Evolutionary conservation across 1,140 invertebrate species (phyloP), one percentile per base, ranked within the genome.

Genomic region (Magallana gigas): DNA sequence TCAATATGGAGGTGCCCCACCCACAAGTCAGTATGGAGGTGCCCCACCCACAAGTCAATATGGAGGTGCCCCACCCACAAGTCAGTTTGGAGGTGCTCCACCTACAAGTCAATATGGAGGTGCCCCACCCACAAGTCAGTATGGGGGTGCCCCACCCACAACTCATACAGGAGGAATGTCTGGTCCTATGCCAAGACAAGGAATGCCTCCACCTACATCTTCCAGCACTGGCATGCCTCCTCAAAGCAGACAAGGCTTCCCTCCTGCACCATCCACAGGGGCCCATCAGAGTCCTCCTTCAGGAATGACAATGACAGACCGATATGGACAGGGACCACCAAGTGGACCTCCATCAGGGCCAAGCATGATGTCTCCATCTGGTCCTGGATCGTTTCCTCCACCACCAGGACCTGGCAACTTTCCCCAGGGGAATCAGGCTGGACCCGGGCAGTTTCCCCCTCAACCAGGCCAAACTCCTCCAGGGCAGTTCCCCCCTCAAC

Each of bases 401-500:
- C 91, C 91, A 57, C 57, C 64, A 11, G 80, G 84, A 23, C 82
- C 85, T 64, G 80, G 76, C 36, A 60, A 56, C 58, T 89, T 82
- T 76, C 87, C 82, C 82, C 80, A 83, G 59, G 56, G 84, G 81
- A 88, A 82, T 83, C 90, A 91, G 71, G 64, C 57, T 29, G 62
- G 84, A 71, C 80, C 88, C 29, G 88, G 91, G 8, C 90, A 91
- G 57, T 89, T 88, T 71, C 90, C 90, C 56, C 85, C 76, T 71
- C 91, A 90, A 16, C 91, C 89, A 57, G 82, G 82, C n/a, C 87
- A 84, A 48, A 36, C 14, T 59, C 89, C 85, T 7, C 91, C 89
- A 59, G 85, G 85, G 11, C 89, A 85, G 57, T 76, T 87, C 58
- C 92, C 89, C 36, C 88, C 80, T 16, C 59, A 85, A 57, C 85